A percentile compares a stretch with the other conserved stretches of the same genome.
Conservation (phyloP, 2,797 vertebrate genomes). For the Erethizon dorsatum region DNA sequence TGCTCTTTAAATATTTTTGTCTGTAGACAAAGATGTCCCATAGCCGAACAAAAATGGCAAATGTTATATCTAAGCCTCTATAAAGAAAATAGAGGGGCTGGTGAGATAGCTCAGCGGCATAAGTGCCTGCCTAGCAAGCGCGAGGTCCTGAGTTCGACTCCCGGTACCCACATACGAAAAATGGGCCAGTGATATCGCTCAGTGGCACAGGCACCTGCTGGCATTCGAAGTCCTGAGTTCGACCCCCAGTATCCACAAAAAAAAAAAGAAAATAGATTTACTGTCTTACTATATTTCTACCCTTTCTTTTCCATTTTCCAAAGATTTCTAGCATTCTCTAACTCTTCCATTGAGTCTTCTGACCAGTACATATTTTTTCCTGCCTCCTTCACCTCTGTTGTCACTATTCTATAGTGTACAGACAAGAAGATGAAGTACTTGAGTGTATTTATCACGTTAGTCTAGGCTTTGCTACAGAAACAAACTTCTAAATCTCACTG, state of each 20-base stretch:
- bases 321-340: not conserved
- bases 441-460: not conserved
- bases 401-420: not conserved
- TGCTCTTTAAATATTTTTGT: conserved; percentile 53
- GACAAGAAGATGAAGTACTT: not conserved
- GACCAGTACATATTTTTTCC: not conserved
- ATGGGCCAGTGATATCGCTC: no score
- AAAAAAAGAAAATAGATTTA: not conserved
- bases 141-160: no score
- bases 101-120: no score
- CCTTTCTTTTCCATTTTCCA: not conserved
- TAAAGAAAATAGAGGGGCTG: not conserved
- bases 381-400: not conserved
- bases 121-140: no score
- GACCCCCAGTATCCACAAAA: no score
- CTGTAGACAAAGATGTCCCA: not conserved
- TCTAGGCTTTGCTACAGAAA: not conserved
- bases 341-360: not conserved
- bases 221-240: no score
- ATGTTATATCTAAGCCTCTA: not conserved
- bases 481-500: conserved; percentile 6
- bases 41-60: conserved; percentile 4
- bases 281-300: not conserved
- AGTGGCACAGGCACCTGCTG: no score
- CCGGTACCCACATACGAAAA: no score